Percentiles rank a stretch among this genome's conserved stretches.
Conservation (phyloP, 2,888 invertebrate species). For the Pinctada fucata region DNA sequence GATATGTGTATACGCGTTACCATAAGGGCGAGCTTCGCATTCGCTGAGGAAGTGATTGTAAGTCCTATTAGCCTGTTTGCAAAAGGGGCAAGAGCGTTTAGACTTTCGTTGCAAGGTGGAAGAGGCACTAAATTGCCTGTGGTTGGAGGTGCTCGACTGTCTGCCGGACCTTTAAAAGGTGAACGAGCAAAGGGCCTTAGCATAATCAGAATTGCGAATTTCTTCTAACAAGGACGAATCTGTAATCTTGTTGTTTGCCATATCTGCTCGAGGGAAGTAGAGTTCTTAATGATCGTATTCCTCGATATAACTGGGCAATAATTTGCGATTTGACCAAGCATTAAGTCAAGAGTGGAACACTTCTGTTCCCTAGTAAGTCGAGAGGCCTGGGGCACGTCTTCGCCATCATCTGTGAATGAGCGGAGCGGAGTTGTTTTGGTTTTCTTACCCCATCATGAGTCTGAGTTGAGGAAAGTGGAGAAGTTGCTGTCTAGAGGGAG, state of each 20-base stretch:
- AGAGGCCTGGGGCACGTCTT: constrained; percentile 20
- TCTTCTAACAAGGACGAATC: constrained; percentile 42
- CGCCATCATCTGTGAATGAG: constrained; percentile 41
- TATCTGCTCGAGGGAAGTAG: constrained; percentile 19
- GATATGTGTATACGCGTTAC: constrained; percentile 26
- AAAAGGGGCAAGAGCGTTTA: constrained; percentile 15
- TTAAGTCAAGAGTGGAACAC: constrained; percentile 23
- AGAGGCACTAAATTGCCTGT: too few species aligned
- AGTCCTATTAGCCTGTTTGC: constrained; percentile 13
- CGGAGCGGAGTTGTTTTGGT: constrained; percentile 32
- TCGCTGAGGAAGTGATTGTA: constrained; percentile 39
- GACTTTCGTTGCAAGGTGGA: too few species aligned
- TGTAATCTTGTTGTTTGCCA: constrained; percentile 35
- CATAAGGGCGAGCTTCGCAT: constrained; percentile 40
- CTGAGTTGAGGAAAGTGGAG: constrained; percentile 38
- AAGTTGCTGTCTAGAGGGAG: constrained; percentile 42
- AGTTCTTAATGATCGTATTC: constrained; percentile 25
- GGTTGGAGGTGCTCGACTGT: too few species aligned
- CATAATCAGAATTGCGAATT: constrained; percentile 26
- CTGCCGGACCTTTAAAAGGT: background rate
- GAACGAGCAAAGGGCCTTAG: constrained; percentile 27
- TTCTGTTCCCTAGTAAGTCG: constrained; percentile 26
- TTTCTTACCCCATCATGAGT: constrained; percentile 35
- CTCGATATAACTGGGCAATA: constrained; percentile 39
- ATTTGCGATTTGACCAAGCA: constrained; percentile 53